Evolutionary conservation across 2,797 vertebrate genomes (phyloP).

Genomic region (Odontamblyopus lacepedii): DNA sequence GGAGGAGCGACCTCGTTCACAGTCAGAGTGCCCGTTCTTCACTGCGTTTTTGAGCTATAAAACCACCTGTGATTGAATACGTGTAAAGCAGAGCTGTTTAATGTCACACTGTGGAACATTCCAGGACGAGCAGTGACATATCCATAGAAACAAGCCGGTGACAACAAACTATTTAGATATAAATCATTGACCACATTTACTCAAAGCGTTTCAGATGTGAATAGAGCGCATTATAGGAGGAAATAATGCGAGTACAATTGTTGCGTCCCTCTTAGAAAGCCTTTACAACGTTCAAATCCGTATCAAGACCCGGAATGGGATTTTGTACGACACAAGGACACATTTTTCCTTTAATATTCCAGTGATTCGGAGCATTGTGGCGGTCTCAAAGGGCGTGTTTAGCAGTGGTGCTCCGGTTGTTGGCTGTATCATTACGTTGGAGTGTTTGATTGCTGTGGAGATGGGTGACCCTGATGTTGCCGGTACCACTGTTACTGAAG

Average conservation of each 20-base stretch:
- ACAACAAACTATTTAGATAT: background rate
- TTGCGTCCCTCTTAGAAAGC: conserved; percentile 20
- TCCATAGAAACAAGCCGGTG: no score
- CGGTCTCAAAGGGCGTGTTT: conserved; percentile 5
- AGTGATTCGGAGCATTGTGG: background rate
- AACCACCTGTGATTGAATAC: no score
- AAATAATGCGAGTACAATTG: conserved; percentile 16
- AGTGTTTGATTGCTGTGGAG: background rate
- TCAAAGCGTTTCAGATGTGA: background rate
- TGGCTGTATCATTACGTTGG: background rate
- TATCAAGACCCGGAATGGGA: conserved; percentile 12
- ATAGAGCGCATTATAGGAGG: conserved; percentile 10
- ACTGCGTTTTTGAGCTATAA: no score
- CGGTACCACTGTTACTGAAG: background rate
- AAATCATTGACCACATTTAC: background rate
- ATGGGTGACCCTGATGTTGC: background rate
- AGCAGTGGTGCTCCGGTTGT: conserved; percentile 1
- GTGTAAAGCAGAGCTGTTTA: no score
- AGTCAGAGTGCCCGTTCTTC: no score
- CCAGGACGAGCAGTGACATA: no score
- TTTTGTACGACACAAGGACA: conserved; percentile 27
- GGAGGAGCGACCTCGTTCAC: no score
- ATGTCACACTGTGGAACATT: no score
- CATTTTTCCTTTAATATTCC: conserved; percentile 32
- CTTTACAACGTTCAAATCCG: conserved; percentile 9